phyloP scores from a whole-genome alignment of 2,888 invertebrate genomes.

The Unio pictorum region DNA sequence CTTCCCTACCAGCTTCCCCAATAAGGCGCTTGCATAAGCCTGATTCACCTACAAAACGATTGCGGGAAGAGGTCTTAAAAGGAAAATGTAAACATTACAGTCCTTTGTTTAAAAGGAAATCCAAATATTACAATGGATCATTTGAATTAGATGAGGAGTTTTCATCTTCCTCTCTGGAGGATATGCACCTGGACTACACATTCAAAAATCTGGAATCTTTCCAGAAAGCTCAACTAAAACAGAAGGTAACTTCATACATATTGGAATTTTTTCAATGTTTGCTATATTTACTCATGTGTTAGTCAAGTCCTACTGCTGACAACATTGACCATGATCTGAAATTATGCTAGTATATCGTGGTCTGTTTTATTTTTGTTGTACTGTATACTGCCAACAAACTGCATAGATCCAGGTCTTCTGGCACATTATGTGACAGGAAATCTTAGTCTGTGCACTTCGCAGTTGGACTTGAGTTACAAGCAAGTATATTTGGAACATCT shows the following conservation, averaged over 20 bases:
- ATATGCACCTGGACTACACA: slow-evolving; percentile 52
- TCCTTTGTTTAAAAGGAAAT: slow-evolving; percentile 58
- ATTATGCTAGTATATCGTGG: too few species aligned
- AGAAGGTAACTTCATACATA: slow-evolving; percentile 55
- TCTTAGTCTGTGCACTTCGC: too few species aligned
- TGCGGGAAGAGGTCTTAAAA: slow-evolving; percentile 54
- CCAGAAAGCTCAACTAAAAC: slow-evolving; percentile 68
- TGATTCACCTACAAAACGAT: slow-evolving; percentile 45
- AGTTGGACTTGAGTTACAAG: too few species aligned
- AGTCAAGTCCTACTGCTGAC: too few species aligned
- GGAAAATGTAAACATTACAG: slow-evolving; percentile 62
- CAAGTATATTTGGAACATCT: too few species aligned
- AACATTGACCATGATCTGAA: too few species aligned
- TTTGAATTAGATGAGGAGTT: slow-evolving; percentile 60
- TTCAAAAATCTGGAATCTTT: slow-evolving; percentile 67
- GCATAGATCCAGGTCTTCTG: too few species aligned
- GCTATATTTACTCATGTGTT: too few species aligned
- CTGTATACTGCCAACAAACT: too few species aligned
- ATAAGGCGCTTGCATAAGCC: slow-evolving; percentile 47
- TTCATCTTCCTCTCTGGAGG: slow-evolving; percentile 41
- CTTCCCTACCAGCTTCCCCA: slow-evolving; percentile 67
- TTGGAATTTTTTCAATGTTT: too few species aligned
- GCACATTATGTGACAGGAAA: too few species aligned
- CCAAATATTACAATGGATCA: slow-evolving; percentile 36
- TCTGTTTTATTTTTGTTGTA: too few species aligned